Percentiles rank a stretch among this genome's conserved stretches.
These are phyloP conservation scores for Otolemur crassicaudatus DNA, from an alignment of 2,797 vertebrate species.

Conservation along the genomic window DNA sequence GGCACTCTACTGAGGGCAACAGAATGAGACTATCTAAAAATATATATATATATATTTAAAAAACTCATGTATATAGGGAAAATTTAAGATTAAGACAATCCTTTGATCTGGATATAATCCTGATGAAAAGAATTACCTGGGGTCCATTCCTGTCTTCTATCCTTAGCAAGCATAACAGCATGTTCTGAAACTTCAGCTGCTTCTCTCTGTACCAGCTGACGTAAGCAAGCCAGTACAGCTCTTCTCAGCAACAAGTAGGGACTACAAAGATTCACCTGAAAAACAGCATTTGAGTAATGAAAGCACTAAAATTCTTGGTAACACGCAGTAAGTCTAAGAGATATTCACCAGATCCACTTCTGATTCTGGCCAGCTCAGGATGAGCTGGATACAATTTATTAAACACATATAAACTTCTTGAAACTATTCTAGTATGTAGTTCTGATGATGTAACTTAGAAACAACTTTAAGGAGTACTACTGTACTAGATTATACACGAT, in stretches of 20 bases:
- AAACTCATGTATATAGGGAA: slow-evolving; percentile 7
- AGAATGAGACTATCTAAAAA: too few species aligned
- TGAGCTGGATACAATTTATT: slow-evolving; percentile 2
- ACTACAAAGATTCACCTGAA: slow-evolving; percentile 94
- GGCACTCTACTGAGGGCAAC: too few species aligned
- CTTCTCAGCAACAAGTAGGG: slow-evolving; percentile 92
- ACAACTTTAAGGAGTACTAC: slow-evolving; percentile 22
- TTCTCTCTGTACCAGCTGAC: slow-evolving; percentile 94
- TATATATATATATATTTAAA: too few species aligned
- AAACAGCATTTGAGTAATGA: slow-evolving; percentile 78
- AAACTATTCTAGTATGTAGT: slow-evolving; percentile 43
- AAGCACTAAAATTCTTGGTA: slow-evolving; percentile 31
- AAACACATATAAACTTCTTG: slow-evolving; percentile 23
- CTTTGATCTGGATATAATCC: slow-evolving; percentile 5
- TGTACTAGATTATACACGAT: slow-evolving; percentile 36
- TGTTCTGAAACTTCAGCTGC: slow-evolving; percentile 93
- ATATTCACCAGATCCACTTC: slow-evolving; percentile 14
- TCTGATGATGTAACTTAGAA: slow-evolving; percentile 36
- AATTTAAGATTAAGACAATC: slow-evolving; percentile 44
- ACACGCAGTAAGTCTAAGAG: not conserved
- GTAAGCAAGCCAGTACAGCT: slow-evolving; percentile 93
- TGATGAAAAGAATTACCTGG: slow-evolving; percentile 88
- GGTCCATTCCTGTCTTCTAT: slow-evolving; percentile 89
- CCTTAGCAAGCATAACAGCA: slow-evolving; percentile 92
- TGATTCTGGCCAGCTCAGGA: not conserved